phyloP scores from a whole-genome alignment of 2,888 invertebrate species.

The Thysanoteuthis rhombus region DNA sequence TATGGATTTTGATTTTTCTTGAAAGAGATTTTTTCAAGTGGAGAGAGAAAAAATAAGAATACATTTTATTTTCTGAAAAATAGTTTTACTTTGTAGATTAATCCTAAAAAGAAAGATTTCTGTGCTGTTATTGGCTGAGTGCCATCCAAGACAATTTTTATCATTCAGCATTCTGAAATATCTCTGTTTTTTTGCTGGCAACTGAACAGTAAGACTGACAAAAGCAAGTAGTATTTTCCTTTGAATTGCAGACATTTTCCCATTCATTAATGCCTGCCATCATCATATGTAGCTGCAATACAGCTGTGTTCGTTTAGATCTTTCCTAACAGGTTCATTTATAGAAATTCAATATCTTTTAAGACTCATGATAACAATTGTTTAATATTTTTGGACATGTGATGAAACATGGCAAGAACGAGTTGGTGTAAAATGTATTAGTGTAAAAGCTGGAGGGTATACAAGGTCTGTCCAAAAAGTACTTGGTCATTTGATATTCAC shows the following conservation, averaged over 20 bases:
- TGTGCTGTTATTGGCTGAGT: neutral
- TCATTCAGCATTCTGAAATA: neutral
- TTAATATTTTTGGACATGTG: neutral
- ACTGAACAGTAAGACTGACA: neutral
- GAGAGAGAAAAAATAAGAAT: neutral
- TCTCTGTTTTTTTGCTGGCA: neutral
- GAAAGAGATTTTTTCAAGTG: neutral
- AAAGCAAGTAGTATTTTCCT: neutral
- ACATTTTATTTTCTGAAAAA: neutral
- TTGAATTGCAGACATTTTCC: neutral
- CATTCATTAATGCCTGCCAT: neutral
- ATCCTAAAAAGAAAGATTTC: neutral
- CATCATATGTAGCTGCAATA: neutral
- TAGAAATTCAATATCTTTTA: neutral
- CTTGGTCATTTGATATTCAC: too few species aligned
- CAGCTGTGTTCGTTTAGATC: neutral
- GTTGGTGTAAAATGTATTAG: neutral
- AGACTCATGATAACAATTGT: neutral
- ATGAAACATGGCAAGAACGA: neutral
- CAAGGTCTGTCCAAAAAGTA: too few species aligned
- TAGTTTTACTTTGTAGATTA: neutral
- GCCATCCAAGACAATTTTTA: neutral
- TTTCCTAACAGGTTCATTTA: conserved; percentile 12
- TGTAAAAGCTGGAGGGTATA: too few species aligned
- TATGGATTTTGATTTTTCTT: neutral